phyloP scores from a whole-genome alignment of 2,113 vertebrate species.

The Odocoileus hemionus region DNA sequence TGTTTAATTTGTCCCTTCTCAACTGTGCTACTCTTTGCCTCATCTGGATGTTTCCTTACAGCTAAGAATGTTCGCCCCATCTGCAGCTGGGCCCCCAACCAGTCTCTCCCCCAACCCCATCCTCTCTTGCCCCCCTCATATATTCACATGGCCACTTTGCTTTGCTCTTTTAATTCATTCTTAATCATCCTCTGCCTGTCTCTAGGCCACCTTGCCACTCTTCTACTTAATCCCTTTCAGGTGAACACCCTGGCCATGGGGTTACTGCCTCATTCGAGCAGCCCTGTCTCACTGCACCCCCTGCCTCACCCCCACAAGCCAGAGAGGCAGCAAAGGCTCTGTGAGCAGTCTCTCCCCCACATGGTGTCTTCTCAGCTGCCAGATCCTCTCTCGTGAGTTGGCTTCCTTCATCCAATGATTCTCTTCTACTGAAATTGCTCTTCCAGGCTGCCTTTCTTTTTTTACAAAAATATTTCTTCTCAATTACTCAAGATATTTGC shows the following conservation, averaged over 20 bases:
- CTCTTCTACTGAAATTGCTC: background rate
- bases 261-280: background rate
- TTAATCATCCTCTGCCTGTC: background rate
- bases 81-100: background rate
- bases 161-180: slow-evolving; percentile 2
- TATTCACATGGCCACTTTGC: background rate
- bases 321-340: background rate
- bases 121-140: background rate
- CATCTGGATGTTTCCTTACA: background rate
- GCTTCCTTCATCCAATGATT: background rate
- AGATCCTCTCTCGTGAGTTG: background rate
- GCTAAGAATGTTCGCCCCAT: background rate
- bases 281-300: background rate
- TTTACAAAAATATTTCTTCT: background rate
- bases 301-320: background rate
- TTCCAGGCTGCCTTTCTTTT: background rate
- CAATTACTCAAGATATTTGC: slow-evolving; percentile 2
- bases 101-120: background rate
- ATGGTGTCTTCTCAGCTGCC: background rate
- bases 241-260: background rate
- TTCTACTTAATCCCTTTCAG: background rate
- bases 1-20: background rate
- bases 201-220: background rate
- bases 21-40: background rate
- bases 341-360: background rate